phyloP scores from a whole-genome alignment of 2,888 invertebrate species.

The Chloroclysta siterata region DNA sequence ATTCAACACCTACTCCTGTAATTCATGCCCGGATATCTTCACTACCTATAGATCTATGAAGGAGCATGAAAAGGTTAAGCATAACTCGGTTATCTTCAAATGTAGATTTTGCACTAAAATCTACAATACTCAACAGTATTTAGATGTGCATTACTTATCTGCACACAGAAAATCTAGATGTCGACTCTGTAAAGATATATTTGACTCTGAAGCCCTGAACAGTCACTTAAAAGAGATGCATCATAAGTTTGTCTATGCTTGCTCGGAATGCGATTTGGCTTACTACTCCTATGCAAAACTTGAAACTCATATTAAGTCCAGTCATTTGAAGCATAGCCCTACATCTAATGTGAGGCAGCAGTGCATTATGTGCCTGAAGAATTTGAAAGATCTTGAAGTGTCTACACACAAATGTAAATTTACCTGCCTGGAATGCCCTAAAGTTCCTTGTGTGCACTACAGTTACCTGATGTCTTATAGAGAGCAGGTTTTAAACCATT shows the following conservation, averaged over 20 bases:
- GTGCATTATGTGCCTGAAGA: constrained; percentile 58
- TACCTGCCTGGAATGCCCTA: constrained; percentile 56
- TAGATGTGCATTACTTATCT: constrained; percentile 57
- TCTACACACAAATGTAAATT: constrained; percentile 61
- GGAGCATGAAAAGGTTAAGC: constrained; percentile 56
- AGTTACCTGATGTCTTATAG: constrained; percentile 58
- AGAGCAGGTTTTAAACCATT: constrained; percentile 55
- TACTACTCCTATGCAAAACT: constrained; percentile 54
- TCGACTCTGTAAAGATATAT: constrained; percentile 54
- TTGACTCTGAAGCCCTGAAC: constrained; percentile 39
- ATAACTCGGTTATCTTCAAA: constrained; percentile 49
- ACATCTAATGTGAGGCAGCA: constrained; percentile 39
- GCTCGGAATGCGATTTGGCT: constrained; percentile 56
- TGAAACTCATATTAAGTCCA: constrained; percentile 54
- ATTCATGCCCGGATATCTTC: constrained; percentile 53
- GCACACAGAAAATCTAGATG: constrained; percentile 54
- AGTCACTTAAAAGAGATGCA: constrained; percentile 55
- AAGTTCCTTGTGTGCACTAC: constrained; percentile 60
- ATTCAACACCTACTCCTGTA: constrained; percentile 53
- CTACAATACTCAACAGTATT: constrained; percentile 56
- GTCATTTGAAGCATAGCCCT: constrained; percentile 38
- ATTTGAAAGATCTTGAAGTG: constrained; percentile 47
- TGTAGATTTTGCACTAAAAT: constrained; percentile 57
- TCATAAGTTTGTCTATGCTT: constrained; percentile 47
- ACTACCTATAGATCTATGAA: constrained; percentile 54